A percentile compares a stretch with the other conserved stretches of the same genome.
phyloP scores from a whole-genome alignment of 1,140 invertebrate genomes.

The Mya arenaria region DNA sequence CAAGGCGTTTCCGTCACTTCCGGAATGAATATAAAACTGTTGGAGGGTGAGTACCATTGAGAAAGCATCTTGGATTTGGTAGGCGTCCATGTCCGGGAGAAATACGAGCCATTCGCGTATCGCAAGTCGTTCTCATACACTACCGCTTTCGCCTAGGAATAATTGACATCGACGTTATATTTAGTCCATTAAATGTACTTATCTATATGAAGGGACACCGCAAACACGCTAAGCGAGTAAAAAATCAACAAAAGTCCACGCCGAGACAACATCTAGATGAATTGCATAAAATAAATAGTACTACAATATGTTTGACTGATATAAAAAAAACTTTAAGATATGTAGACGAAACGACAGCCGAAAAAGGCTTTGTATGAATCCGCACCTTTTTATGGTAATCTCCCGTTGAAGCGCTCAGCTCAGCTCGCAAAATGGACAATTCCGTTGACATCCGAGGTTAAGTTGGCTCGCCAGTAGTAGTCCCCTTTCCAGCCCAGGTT shows the following conservation, averaged over 20 bases:
- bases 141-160: slow-evolving; percentile 55
- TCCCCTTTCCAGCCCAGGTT: neutral
- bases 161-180: too few species aligned
- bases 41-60: slow-evolving; percentile 78
- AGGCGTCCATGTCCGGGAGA: slow-evolving; percentile 59
- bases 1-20: slow-evolving; percentile 64
- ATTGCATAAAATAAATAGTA: too few species aligned
- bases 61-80: slow-evolving; percentile 49
- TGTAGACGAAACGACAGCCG: too few species aligned
- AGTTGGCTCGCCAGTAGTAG: slow-evolving; percentile 65
- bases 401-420: neutral
- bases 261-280: too few species aligned
- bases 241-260: too few species aligned
- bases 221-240: too few species aligned
- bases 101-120: slow-evolving; percentile 29
- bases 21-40: slow-evolving; percentile 77
- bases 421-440: slow-evolving; percentile 60
- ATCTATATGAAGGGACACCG: too few species aligned
- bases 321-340: too few species aligned
- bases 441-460: slow-evolving; percentile 74
- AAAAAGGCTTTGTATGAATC: too few species aligned
- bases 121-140: slow-evolving; percentile 28
- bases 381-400: neutral
- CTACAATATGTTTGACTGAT: too few species aligned
- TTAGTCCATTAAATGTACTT: too few species aligned